phyloP scores from a whole-genome alignment of 2,113 vertebrate genomes.

The Dasyprocta punctata region DNA sequence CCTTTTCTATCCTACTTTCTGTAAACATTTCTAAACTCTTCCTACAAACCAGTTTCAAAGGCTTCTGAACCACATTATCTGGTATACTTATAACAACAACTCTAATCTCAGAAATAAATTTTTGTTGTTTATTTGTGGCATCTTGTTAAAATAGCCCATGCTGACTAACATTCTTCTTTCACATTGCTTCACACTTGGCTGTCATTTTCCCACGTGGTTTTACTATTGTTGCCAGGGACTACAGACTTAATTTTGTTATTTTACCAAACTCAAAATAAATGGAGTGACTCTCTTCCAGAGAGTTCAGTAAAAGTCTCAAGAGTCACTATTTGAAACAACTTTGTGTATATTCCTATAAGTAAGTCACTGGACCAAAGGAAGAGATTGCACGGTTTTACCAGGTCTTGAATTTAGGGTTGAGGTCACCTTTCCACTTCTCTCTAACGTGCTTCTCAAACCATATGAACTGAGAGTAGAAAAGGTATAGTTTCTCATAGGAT shows the following conservation, averaged over 20 bases:
- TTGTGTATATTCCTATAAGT: background rate
- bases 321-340: background rate
- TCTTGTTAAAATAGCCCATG: background rate
- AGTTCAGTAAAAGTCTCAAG: background rate
- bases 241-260: background rate
- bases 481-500: background rate
- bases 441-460: background rate
- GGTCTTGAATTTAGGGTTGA: background rate
- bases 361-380: background rate
- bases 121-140: background rate
- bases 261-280: background rate
- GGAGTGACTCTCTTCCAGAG: background rate
- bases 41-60: background rate
- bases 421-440: background rate
- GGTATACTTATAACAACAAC: too few species aligned
- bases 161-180: background rate
- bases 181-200: background rate
- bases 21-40: background rate
- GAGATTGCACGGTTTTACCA: background rate
- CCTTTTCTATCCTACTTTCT: background rate
- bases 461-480: background rate
- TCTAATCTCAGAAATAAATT: background rate
- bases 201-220: background rate
- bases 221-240: background rate
- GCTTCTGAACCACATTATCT: background rate